Evolutionary conservation across 2,113 vertebrate genomes (phyloP), one percentile per base, ranked within the genome.

Genomic region (Astatoreochromis straeleni): DNA sequence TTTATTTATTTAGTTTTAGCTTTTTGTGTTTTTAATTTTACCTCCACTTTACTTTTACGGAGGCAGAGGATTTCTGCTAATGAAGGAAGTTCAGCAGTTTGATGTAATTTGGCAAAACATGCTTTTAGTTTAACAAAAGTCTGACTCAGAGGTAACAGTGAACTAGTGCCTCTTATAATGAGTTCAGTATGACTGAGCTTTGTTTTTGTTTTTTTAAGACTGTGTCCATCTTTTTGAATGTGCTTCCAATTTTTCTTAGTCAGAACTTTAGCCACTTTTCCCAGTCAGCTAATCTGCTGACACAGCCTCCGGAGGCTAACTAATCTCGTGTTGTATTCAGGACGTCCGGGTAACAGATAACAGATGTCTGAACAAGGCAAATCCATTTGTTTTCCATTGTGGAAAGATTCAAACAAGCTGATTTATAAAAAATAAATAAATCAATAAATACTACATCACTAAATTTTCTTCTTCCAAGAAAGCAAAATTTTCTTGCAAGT

Each of bases 1-100:
- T 65, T n/a, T 70, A 24, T 40, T 40, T 1, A 2, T 40, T 24
- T 65, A 0, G 1, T 40, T 42, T 70, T 42, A 70, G 35, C 12
- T 70, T 3, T 1, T 70, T 70, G 3, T 4, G 4, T 70, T 42
- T 40, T 42, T 21, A 70, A 42, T 70, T 70, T 14, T 0, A 70
- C 35, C 65, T 70, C 17, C 17, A 3, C 17, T 65, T 65, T 0
- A 3, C 10, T 35, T 35, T 24, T 21, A 42, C 0, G 0, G 35
- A 16, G 7, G 0, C 19, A 40, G 33, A 38, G 63, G 3, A 21
- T 68, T 40, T 68, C 33, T 40, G 63, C 11, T 68, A 68, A 40
- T 24, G 35, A 68, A 40, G 35, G 35, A 9, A 40, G 63, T 68
- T 68, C 63, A 68, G 63, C 63, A 40, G 12, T 40, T 68, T 14